Base-by-base conservation (phyloP, 2,888 invertebrate species). In the Cistogaster globosa region DNA sequence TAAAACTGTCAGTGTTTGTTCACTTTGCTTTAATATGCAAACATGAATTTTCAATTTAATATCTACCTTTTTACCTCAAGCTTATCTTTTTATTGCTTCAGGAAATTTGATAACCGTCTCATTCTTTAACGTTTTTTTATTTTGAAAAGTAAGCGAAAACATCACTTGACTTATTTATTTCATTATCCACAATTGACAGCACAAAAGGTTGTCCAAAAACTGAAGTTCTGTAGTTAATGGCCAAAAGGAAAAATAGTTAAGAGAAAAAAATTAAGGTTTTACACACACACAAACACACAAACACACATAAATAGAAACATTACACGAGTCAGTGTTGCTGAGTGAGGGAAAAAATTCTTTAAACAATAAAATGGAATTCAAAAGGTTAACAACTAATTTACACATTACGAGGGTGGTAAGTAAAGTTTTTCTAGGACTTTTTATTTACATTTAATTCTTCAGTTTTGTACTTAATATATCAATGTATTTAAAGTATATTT, bases 161-260 rank as follows among this genome's bases (percentile, higher is more conserved):
- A 77, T 67, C 72, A 77, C 67, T 72, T 83, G 72, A 83, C 83
- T 78, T 78, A 78, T 83, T 77, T 72, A 77, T 83, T 78, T 78
- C 83, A 74, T 83, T 83, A 83, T 83, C 72, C 78, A 18, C 68
- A 83, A 78, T 74, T 83, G 83, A 83, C 77, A 83, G 83, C 83
- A 83, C 72, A 78, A 83, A 83, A 83, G 72, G 72, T 83, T 77
- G 67, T 77, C 55, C 62, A 67, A 83, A 76, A 76, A 42, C 45
- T 18, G 32, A 7, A 7, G 12, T 36, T 62, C 60, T 78, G 60
- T 62, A 63, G 55, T 74, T 74, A 55, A 71, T 77, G 36, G 65
- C 67, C 53, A 58, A 58, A 71, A 77, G 57, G 18, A 65, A 76
- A 51, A 63, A 65, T 14, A 16, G 2, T 16, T 4, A 48, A n/a